Conservation (phyloP, 1,140 invertebrate genomes). For the Trachymyrmex cornetzi region DNA sequence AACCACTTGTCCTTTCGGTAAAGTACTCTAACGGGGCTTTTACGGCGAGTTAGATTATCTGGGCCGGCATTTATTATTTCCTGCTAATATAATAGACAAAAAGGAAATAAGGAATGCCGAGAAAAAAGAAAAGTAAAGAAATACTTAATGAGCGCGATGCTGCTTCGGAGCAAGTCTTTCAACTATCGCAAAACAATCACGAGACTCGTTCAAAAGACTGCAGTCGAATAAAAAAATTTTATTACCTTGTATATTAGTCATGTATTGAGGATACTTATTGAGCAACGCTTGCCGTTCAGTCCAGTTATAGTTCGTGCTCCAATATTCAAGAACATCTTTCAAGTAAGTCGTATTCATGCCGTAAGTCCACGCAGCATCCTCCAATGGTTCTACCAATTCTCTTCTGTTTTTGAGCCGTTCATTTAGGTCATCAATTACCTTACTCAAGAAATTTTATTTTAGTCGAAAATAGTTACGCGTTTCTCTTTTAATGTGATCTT, state of each 20-base stretch:
- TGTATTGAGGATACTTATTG: slow-evolving; percentile 92
- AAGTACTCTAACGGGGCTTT: slow-evolving; percentile 20
- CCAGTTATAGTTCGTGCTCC: slow-evolving; percentile 92
- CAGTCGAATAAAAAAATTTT: not conserved
- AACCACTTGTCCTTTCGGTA: not conserved
- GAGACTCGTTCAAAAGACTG: not conserved
- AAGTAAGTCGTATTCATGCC: slow-evolving; percentile 90
- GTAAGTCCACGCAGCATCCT: slow-evolving; percentile 89
- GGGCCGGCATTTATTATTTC: not conserved
- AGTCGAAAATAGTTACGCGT: slow-evolving; percentile 17
- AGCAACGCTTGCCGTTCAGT: slow-evolving; percentile 88
- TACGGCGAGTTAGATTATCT: not conserved
- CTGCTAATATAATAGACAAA: slow-evolving; percentile 1
- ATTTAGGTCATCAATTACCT: slow-evolving; percentile 85
- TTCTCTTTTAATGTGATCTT: not conserved
- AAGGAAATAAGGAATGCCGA: not conserved
- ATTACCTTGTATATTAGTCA: slow-evolving; percentile 89
- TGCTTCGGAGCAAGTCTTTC: not conserved
- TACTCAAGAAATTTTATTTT: slow-evolving; percentile 27
- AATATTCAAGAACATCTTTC: slow-evolving; percentile 89
- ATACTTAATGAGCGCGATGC: not conserved
- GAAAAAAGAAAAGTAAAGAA: slow-evolving; percentile 4
- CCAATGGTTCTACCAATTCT: slow-evolving; percentile 87
- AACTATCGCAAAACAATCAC: not conserved
- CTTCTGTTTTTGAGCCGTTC: slow-evolving; percentile 80